Percentiles rank a stretch among this genome's conserved stretches.
phyloP scores from a whole-genome alignment of 2,113 vertebrate genomes.

The Gasterosteus nipponicus region DNA sequence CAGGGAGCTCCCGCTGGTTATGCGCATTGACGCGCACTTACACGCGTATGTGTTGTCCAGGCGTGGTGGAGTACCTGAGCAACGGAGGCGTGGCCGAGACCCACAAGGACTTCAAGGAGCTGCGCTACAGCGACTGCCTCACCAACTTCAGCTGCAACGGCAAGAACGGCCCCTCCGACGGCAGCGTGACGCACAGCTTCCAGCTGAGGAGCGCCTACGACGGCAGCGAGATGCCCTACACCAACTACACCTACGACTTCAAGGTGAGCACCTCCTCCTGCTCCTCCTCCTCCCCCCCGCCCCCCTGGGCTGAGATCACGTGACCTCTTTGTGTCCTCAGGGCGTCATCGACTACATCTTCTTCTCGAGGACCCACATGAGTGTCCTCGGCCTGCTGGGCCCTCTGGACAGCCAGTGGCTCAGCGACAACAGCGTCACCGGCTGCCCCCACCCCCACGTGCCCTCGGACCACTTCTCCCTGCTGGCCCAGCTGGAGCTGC shows the following conservation, averaged over 20 bases:
- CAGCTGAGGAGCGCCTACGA: slow-evolving; percentile 98
- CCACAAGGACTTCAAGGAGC: slow-evolving; percentile 99
- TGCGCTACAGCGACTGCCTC: slow-evolving; percentile 96
- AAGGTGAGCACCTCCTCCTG: background rate
- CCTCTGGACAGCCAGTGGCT: slow-evolving; percentile 98
- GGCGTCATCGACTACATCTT: slow-evolving; percentile 99
- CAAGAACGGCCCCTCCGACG: slow-evolving; percentile 91
- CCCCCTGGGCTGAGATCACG: background rate
- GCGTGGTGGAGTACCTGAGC: slow-evolving; percentile 98
- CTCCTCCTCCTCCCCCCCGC: no score
- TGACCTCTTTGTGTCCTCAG: slow-evolving; percentile 66
- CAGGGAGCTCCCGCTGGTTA: background rate
- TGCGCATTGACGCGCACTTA: no score
- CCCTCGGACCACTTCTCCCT: slow-evolving; percentile 99
- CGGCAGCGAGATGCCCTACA: slow-evolving; percentile 98
- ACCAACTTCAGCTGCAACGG: slow-evolving; percentile 98
- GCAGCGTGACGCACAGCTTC: slow-evolving; percentile 96
- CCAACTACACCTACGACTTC: slow-evolving; percentile 88
- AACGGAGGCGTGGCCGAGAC: slow-evolving; percentile 96
- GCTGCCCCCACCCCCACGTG: slow-evolving; percentile 99
- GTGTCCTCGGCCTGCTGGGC: slow-evolving; percentile 93
- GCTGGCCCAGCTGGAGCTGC: slow-evolving; percentile 98
- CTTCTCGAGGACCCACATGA: slow-evolving; percentile 98
- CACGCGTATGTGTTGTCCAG: slow-evolving; percentile 69
- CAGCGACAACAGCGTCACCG: slow-evolving; percentile 96